Base-by-base conservation (phyloP, 2,888 invertebrate genomes). In the Chrysomela aeneicollis region DNA sequence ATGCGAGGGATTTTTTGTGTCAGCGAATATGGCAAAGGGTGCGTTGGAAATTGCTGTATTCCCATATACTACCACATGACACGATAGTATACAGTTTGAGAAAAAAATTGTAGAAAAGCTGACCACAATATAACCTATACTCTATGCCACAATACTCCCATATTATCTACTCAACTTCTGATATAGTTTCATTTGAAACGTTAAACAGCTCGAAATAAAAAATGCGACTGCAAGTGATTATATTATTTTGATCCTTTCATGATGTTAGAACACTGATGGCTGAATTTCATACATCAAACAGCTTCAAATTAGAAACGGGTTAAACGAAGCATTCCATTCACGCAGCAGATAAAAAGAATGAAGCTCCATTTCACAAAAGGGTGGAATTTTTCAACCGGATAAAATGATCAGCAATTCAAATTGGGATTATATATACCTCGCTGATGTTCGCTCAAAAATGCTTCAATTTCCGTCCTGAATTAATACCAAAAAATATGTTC, bases 381-480 rank as follows among this genome's bases (percentile, higher is more conserved):
- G 76, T 78, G 78, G 79, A 81, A 78, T 78, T 79, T 78, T 77
- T 77, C 80, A 77, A 76, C 81, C 82, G 81, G 78, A 82, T 80
- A 80, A 81, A 82, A 81, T 79, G 80, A 82, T 82, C 82, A 82
- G 81, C 81, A 82, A 81, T 82, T 82, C 81, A 82, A 82, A 82
- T 82, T 78, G 74, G 76, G 78, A 78, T 42, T 42, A 42, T 2
- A n/a, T 1, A 3, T 42, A n/a, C n/a, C n/a, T n/a, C n/a, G n/a
- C n/a, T 1, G 74, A 78, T n/a, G 9, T 21, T 55, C 22, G 21
- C 37, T 55, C 17, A 6, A 22, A 26, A 57, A 42, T 47, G 6
- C 26, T 17, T 17, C 19, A 22, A 21, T 57, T 8, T 26, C 18
- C n/a, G 46, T 19, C n/a, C 17, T 1, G 18, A 46, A 57, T 55